Percentiles rank a stretch among this genome's conserved stretches.
These are phyloP conservation scores for Ctenopoma multispine DNA, from an alignment of 2,797 vertebrate genomes.

Conservation along the genomic window DNA sequence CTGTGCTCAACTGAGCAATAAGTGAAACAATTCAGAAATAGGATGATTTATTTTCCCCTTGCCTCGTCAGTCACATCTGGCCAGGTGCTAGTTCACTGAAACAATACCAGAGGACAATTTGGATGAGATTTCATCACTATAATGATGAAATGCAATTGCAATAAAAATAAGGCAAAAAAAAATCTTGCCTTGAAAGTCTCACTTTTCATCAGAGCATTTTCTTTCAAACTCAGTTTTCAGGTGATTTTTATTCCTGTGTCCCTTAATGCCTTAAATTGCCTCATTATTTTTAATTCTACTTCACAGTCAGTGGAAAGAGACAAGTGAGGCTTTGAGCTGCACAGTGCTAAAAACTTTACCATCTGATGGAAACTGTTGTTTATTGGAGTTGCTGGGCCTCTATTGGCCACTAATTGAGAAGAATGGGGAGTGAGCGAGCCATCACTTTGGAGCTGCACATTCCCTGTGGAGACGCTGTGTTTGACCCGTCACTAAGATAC, in stretches of 20 bases:
- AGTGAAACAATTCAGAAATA: constrained; percentile 42
- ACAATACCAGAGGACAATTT: constrained; percentile 61
- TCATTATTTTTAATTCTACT: constrained; percentile 54
- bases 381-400: constrained; percentile 17
- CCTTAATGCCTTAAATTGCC: constrained; percentile 48
- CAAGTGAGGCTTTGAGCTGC: constrained; percentile 13
- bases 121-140: constrained; percentile 58
- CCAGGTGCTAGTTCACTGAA: constrained; percentile 54
- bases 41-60: constrained; percentile 35
- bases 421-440: constrained; percentile 21
- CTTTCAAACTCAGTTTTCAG: constrained; percentile 25
- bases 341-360: constrained; percentile 19
- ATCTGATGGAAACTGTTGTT: constrained; percentile 35
- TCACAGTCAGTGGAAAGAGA: constrained; percentile 30
- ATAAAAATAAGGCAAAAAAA: constrained; percentile 63
- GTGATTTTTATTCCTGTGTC: constrained; percentile 22
- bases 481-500: constrained; percentile 53
- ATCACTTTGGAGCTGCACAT: constrained; percentile 6
- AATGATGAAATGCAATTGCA: constrained; percentile 71
- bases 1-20: neutral
- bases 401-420: constrained; percentile 39
- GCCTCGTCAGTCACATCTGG: constrained; percentile 52
- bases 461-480: constrained; percentile 32
- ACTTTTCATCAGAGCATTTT: constrained; percentile 27
- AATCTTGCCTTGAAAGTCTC: constrained; percentile 48